phyloP scores from a whole-genome alignment of 2,113 vertebrate genomes.

The Tachuris rubrigastra region DNA sequence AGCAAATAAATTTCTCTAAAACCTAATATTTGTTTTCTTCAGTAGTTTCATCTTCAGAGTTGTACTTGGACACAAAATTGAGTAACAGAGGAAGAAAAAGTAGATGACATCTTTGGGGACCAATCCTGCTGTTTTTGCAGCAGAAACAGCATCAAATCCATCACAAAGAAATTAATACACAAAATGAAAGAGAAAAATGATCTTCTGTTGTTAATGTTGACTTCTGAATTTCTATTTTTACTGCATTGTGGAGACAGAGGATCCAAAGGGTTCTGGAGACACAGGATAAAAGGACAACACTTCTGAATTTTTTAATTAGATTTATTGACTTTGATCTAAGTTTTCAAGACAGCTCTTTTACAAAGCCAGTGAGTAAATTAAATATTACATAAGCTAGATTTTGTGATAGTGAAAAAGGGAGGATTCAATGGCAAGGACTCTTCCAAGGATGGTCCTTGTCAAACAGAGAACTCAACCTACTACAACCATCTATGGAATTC shows the following conservation, averaged over 20 bases:
- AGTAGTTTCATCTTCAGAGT: not conserved
- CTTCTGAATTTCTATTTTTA: not conserved
- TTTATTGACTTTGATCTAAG: not conserved
- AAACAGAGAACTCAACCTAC: not conserved
- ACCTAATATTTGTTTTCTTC: slow-evolving; percentile 4
- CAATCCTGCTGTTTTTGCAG: not conserved
- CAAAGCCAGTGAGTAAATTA: not conserved
- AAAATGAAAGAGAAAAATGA: not conserved
- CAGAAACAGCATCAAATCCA: not conserved
- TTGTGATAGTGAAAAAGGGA: not conserved
- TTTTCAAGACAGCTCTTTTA: not conserved
- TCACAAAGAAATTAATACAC: not conserved
- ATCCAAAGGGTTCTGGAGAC: not conserved
- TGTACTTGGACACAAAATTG: not conserved
- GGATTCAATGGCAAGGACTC: not conserved
- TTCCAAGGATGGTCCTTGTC: not conserved
- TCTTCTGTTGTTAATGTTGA: not conserved
- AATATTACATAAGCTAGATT: not conserved
- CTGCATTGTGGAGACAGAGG: not conserved
- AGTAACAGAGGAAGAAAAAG: not conserved
- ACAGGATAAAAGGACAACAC: not conserved
- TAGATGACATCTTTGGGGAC: not conserved
- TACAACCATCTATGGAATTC: not conserved
- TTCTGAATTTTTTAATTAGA: not conserved
- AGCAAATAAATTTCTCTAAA: slow-evolving; percentile 15